A percentile compares a stretch with the other conserved stretches of the same genome.
Evolutionary conservation across 2,113 vertebrate genomes (phyloP).

Genomic region (Periophthalmodon schlosseri): DNA sequence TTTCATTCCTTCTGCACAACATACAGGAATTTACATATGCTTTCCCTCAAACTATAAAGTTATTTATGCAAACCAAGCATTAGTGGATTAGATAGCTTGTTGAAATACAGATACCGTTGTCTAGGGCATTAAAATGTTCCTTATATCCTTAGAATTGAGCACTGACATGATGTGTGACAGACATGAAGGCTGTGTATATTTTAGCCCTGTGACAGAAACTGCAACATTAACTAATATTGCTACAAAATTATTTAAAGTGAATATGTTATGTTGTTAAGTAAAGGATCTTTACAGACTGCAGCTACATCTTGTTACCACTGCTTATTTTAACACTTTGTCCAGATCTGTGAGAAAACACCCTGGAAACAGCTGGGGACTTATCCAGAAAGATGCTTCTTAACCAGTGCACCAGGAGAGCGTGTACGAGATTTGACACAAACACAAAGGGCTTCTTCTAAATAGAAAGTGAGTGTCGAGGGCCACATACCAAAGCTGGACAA

Average conservation of each 20-base stretch:
- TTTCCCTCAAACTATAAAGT: conserved; percentile 22
- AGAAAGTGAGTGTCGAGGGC: no score
- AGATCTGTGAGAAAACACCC: conserved; percentile 66
- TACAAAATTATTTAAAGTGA: neutral
- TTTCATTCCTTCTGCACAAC: conserved; percentile 81
- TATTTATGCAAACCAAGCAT: conserved; percentile 49
- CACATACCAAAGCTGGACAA: no score
- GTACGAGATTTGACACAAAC: neutral
- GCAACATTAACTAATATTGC: neutral
- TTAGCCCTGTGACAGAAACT: neutral
- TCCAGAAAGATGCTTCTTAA: conserved; percentile 78
- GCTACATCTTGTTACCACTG: conserved; percentile 39
- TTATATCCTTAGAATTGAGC: neutral
- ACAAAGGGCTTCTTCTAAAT: neutral
- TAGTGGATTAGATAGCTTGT: conserved; percentile 1
- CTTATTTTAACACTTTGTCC: conserved; percentile 20
- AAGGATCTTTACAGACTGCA: conserved; percentile 47
- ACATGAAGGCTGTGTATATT: neutral
- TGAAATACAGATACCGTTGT: neutral
- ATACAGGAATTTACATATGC: conserved; percentile 65
- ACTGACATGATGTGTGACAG: neutral
- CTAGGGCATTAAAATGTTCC: neutral
- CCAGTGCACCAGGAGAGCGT: conserved; percentile 10
- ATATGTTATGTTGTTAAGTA: neutral
- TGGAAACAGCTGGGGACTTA: conserved; percentile 73